Evolutionary conservation across 2,888 invertebrate species (phyloP).

Genomic region (Craniophora ligustri): DNA sequence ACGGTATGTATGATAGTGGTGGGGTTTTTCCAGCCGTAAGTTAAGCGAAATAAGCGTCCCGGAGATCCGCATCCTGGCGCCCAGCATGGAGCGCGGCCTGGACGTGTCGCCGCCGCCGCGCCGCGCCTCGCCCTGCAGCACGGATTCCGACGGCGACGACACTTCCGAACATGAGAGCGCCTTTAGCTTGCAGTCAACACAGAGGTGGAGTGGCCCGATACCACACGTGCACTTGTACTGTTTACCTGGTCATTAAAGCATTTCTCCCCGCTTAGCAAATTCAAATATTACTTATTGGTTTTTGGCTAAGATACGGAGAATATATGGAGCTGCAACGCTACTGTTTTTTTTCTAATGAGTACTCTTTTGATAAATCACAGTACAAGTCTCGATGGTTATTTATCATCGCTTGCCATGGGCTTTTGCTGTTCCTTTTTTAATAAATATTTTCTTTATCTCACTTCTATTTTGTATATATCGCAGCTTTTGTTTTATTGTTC

Average conservation of each 20-base stretch:
- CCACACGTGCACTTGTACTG: constrained; percentile 49
- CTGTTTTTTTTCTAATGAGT: too few relatives aligned
- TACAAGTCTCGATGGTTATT: constrained; percentile 62
- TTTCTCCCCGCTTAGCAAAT: too few relatives aligned
- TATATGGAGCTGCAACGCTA: too few relatives aligned
- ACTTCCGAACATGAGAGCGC: constrained; percentile 87
- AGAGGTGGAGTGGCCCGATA: constrained; percentile 72
- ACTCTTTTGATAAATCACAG: constrained; percentile 54
- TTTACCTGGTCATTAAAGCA: too few relatives aligned
- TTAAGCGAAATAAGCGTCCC: constrained; percentile 93
- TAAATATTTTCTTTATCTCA: constrained; percentile 5
- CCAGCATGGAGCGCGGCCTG: constrained; percentile 94
- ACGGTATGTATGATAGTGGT: constrained; percentile 29
- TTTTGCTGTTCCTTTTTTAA: constrained; percentile 55
- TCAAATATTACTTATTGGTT: too few relatives aligned
- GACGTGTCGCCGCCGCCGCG: constrained; percentile 80
- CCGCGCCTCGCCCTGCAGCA: constrained; percentile 65
- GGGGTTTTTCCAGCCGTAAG: constrained; percentile 89
- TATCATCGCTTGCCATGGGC: constrained; percentile 78
- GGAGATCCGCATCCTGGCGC: constrained; percentile 94
- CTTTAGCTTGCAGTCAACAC: constrained; percentile 83
- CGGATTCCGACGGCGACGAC: constrained; percentile 64
- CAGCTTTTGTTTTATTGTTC: constrained; percentile 39
- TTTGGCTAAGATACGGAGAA: too few relatives aligned
- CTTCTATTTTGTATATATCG: constrained; percentile 15